phyloP scores from a whole-genome alignment of 2,797 vertebrate species.

The Anabacerthia variegaticeps region DNA sequence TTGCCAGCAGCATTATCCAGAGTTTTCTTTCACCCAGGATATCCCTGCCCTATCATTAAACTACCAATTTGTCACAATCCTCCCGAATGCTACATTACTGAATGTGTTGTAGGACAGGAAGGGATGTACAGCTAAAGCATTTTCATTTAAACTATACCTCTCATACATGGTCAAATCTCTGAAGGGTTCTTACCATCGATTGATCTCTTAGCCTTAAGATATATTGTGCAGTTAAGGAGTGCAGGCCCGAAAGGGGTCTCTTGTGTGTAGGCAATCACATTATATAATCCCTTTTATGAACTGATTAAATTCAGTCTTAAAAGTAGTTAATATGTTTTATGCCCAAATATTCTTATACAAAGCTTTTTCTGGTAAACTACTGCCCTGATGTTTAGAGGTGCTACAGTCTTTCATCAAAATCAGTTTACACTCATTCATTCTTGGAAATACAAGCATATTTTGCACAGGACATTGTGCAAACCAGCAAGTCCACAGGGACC shows the following conservation, averaged over 20 bases:
- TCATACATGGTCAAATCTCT: background rate
- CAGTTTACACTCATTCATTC: background rate
- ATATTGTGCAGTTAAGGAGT: slow-evolving; percentile 7
- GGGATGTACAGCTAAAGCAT: background rate
- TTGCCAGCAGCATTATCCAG: background rate
- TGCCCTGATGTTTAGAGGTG: background rate
- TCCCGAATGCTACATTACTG: background rate
- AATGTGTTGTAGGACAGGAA: background rate
- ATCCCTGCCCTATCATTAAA: background rate
- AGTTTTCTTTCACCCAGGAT: background rate
- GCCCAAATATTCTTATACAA: background rate
- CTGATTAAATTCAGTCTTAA: slow-evolving; percentile 41
- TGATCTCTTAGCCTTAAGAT: slow-evolving; percentile 43
- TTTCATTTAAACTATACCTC: background rate
- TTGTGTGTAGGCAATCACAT: slow-evolving; percentile 24
- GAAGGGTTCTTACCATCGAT: slow-evolving; percentile 27
- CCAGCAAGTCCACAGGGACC: background rate
- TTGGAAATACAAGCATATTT: slow-evolving; percentile 20
- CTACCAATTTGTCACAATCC: background rate
- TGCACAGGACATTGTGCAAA: background rate
- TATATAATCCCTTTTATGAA: slow-evolving; percentile 49
- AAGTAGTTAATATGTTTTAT: slow-evolving; percentile 35
- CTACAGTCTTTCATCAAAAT: background rate
- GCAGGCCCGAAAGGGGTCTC: slow-evolving; percentile 23
- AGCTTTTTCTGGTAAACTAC: background rate